These are phyloP conservation scores for Xiphophorus birchmanni DNA, from an alignment of 2,797 vertebrate genomes.

Conservation along the genomic window DNA sequence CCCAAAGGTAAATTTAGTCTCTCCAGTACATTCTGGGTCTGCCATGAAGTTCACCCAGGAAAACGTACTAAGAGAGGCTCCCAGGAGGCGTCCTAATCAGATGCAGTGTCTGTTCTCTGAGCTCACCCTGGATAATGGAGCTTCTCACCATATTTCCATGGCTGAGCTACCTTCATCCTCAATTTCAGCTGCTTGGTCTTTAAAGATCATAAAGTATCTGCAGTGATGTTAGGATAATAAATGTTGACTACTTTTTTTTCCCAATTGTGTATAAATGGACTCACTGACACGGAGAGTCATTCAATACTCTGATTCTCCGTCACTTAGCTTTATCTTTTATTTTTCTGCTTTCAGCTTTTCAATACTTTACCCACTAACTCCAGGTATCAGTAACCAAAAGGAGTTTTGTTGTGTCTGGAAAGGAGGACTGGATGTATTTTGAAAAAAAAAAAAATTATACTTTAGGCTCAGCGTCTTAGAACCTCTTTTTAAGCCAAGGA, in stretches of 20 bases:
- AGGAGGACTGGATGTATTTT: neutral
- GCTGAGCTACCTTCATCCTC: neutral
- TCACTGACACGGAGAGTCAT: neutral
- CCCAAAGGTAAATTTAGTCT: neutral
- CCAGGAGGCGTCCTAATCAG: neutral
- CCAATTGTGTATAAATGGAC: neutral
- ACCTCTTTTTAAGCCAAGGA: neutral
- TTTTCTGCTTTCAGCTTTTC: neutral
- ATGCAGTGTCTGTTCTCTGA: neutral
- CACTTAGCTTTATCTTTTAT: neutral
- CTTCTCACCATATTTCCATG: neutral
- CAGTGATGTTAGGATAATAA: neutral
- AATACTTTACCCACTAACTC: neutral
- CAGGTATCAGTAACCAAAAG: no score
- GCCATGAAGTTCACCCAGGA: neutral
- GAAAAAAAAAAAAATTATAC: neutral
- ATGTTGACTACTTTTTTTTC: neutral
- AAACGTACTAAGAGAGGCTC: neutral
- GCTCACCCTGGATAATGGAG: neutral
- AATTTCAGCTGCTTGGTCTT: neutral
- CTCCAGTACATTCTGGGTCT: neutral
- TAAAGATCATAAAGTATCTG: neutral
- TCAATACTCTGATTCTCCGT: neutral
- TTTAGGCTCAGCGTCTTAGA: neutral
- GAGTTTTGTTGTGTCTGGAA: neutral